phyloP scores from a whole-genome alignment of 2,113 vertebrate species.

The Tenebrosternarchus preto region DNA sequence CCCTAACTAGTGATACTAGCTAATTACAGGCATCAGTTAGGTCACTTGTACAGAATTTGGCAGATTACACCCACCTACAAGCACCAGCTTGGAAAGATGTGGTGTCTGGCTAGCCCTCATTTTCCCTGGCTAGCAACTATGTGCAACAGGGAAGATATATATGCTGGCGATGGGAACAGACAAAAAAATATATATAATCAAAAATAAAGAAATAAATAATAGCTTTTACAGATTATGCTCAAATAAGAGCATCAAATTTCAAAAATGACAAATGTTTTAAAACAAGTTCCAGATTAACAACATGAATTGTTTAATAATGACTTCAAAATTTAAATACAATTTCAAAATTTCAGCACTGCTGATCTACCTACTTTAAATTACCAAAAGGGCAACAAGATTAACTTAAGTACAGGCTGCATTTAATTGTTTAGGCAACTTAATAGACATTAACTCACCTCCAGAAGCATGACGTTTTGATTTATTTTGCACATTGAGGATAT shows the following conservation, averaged over 20 bases:
- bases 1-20: too few species aligned
- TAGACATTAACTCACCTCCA: too few species aligned
- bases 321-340: neutral
- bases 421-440: too few species aligned
- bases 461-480: too few species aligned
- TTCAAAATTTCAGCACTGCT: neutral
- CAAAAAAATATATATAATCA: neutral
- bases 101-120: neutral
- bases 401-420: neutral
- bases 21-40: too few species aligned
- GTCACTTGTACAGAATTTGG: neutral
- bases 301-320: too few species aligned
- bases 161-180: neutral
- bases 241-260: neutral
- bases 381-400: neutral
- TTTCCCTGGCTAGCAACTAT: neutral
- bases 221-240: neutral
- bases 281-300: neutral
- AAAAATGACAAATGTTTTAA: too few species aligned
- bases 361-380: neutral
- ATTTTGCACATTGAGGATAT: too few species aligned
- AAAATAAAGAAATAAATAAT: neutral
- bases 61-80: neutral
- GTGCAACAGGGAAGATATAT: neutral
- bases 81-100: neutral